Percentiles rank a stretch among this genome's conserved stretches.
phyloP scores from a whole-genome alignment of 2,113 vertebrate genomes.

The Bubo blakistoni region DNA sequence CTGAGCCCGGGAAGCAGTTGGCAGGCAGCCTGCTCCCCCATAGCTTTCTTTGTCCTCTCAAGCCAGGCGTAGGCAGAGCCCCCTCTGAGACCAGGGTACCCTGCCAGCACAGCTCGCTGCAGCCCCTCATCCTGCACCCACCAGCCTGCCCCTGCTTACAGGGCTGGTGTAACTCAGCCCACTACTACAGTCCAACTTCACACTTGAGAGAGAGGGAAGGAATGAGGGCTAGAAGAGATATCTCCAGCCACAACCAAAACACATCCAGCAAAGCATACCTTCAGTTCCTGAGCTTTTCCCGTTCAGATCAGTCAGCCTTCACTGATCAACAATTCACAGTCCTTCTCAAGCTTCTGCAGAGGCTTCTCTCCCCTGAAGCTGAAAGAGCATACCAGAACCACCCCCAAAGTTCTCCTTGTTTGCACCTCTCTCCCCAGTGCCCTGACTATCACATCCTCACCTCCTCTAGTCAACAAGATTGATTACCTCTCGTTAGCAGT shows the following conservation, averaged over 20 bases:
- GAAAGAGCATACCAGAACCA: rapidly evolving
- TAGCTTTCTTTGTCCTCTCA: background rate
- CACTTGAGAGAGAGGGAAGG: rapidly evolving
- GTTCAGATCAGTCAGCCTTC: background rate
- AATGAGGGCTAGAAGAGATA: rapidly evolving
- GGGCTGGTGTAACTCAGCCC: background rate
- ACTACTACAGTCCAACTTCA: too few species aligned
- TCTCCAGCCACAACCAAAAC: background rate
- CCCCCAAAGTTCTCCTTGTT: background rate
- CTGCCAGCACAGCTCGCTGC: too few species aligned
- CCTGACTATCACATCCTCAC: background rate
- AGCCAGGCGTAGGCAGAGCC: background rate
- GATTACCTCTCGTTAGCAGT: rapidly evolving
- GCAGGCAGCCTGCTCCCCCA: background rate
- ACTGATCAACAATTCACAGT: rapidly evolving
- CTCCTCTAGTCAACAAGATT: rapidly evolving
- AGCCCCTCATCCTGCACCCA: background rate
- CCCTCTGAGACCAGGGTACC: background rate
- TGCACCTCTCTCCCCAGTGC: rapidly evolving
- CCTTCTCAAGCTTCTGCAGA: background rate
- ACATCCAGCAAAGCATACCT: background rate
- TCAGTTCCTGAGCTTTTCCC: background rate
- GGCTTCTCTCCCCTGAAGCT: background rate
- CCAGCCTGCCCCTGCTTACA: background rate
- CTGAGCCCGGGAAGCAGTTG: background rate